Evolutionary conservation across 2,888 invertebrate genomes (phyloP), one percentile per base, ranked within the genome.

Genomic region (Allolobophora icterica): DNA sequence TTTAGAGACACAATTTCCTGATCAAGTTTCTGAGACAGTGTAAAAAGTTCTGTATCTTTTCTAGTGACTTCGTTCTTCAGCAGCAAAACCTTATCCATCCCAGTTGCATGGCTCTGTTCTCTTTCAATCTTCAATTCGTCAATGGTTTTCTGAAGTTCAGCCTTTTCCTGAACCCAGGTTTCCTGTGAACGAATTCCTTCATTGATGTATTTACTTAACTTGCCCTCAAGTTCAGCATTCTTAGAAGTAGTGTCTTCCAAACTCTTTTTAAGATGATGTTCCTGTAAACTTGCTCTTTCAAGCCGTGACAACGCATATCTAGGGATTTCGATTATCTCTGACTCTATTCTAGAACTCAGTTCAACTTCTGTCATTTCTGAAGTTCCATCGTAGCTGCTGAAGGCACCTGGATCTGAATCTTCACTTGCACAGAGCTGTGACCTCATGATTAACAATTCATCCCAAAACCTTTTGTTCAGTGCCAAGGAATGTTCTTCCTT

Each of bases 211-310:
- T n/a, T 71, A 6, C 30, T 71, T n/a, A 71, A 71, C 71, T 30
- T 71, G 13, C 17, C 8, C 71, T 71, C 71, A 30, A 71, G n/a
- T n/a, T n/a, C 71, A 71, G 71, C n/a, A 71, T 71, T 71, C 71
- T 71, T 71, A n/a, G 71, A 30, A 30, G n/a, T 8, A 71, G 71
- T 17, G n/a, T 71, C 71, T 30, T 71, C 71, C 71, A 71, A 71
- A 71, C 71, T 71, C 71, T 71, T 71, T 71, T n/a, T 71, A n/a
- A 71, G 71, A 71, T 71, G 30, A n/a, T 71, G 71, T 71, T 71
- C 30, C 11, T 71, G 71, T n/a, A n/a, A 71, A 71, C 71, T n/a
- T 71, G 71, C 71, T 71, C 11, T n/a, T n/a, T 71, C 71, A 30
- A 71, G 71, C n/a, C 17, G 4, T 8, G 0, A n/a, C n/a, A 11